Evolutionary conservation across 2,888 invertebrate genomes (phyloP), one percentile per base, ranked within the genome.

Genomic region (Pandemis cinnamomeana): DNA sequence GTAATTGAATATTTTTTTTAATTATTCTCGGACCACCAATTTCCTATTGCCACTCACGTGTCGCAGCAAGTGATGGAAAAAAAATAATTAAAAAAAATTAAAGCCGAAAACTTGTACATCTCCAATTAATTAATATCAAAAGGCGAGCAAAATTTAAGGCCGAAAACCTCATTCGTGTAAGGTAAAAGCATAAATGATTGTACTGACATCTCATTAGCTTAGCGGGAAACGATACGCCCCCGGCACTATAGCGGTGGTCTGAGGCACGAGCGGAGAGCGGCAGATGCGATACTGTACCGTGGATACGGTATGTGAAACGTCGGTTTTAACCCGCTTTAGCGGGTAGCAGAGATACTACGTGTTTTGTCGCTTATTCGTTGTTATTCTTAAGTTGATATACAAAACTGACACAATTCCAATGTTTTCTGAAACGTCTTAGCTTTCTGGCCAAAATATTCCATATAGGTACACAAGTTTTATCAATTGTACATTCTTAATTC

Each of bases 201-300:
- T 92, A 90, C 93, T 93, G 93, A 93, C 93, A 93, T 93, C 93
- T 93, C 93, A 93, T 93, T 93, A 93, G 92, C 92, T 92, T 91
- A 91, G 91, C 91, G 91, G 89, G 84, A 90, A 91, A 88, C 90
- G 85, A 85, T 86, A 83, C 82, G 91, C 92, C 91, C 79, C 79
- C 77, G 90, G 91, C 91, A 84, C 86, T 88, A 88, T 87, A 46
- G 70, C 55, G 75, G 75, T 76, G 82, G 82, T 48, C 0, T 77
- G 77, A 81, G 80, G 75, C 20, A 79, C 8, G 51, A 72, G 82
- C 70, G 75, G 62, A 1, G 8, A 55, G 64, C 71, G 27, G 27
- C 27, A 36, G 3, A 36, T 36, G 27, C 27, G 4, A 36, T 36
- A 36, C 27, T 0, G 27, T 36, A 36, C 0, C 20, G 20, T n/a